These are phyloP conservation scores for Trogon melanurus DNA, from an alignment of 2,113 vertebrate species.

Conservation along the genomic window DNA sequence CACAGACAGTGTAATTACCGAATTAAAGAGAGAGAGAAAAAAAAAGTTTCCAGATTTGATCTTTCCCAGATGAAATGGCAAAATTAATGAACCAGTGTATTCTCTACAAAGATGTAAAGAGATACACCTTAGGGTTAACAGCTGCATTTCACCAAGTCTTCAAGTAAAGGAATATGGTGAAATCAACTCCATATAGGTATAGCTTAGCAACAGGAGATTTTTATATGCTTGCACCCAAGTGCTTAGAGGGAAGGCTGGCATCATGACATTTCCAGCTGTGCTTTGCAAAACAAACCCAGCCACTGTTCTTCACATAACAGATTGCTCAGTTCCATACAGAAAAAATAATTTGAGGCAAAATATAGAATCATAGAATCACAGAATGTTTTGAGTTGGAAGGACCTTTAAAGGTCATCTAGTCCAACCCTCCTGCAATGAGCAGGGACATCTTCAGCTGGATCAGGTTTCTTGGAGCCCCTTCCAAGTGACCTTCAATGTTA, in stretches of 20 bases:
- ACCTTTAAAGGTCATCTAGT: background rate
- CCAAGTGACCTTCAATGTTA: background rate
- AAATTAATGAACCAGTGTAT: constrained; percentile 38
- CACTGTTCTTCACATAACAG: background rate
- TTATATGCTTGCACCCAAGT: background rate
- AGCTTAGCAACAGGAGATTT: background rate
- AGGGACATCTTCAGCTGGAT: background rate
- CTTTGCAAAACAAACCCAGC: background rate
- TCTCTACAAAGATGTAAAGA: constrained; percentile 31
- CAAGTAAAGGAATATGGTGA: background rate
- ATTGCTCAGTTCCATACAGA: background rate
- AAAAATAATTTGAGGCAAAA: background rate
- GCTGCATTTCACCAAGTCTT: constrained; percentile 52
- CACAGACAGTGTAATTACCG: constrained; percentile 45
- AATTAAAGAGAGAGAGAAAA: constrained; percentile 18
- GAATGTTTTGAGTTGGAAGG: background rate
- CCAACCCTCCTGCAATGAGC: background rate
- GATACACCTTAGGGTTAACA: constrained; percentile 30
- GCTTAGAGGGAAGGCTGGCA: background rate
- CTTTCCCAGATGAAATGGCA: constrained; percentile 55
- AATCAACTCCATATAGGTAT: background rate
- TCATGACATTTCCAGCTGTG: background rate
- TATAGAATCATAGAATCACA: background rate
- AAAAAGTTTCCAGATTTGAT: constrained; percentile 54
- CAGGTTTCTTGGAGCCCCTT: background rate